Base-by-base conservation (phyloP, 2,113 vertebrate genomes). In the Halcyon malimbica region DNA sequence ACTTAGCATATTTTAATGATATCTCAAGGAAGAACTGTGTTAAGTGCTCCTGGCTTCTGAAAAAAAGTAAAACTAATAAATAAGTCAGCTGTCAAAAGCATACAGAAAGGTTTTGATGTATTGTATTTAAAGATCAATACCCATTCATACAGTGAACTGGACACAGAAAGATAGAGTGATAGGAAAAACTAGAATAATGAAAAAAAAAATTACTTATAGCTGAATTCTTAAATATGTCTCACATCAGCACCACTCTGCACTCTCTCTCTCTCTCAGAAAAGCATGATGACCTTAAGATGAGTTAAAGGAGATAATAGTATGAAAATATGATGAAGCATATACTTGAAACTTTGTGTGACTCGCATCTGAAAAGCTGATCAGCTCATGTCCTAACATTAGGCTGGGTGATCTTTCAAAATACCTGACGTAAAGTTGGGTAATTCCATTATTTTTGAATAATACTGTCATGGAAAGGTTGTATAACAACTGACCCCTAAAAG, bases 1-100 rank as follows among this genome's bases (percentile, higher is more conserved):
- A 92, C 26, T 98, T 98, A 98, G 96, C 91, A 96, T 97, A 97
- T 97, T 98, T 97, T 97, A 97, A 97, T 97, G 73, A 53, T 59
- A 92, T 94, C 41, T 92, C 54, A 93, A 79, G 76, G 84, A 96
- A 78, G 59, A 94, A 64, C n/a, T 89, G 48, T 63, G 44, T 90
- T 96, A 97, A 96, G 31, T 69, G 64, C 65, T 94, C 42, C 65
- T 84, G 67, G n/a, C 41, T 89, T 79, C 69, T 68, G 25, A 65
- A 77, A 50, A 53, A 29, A 20, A 53, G 6, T 63, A 50, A 81
- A 89, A 60, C 37, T 60, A 79, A 87, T 83, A 90, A 96, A 97
- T 87, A 90, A 93, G 63, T 13, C 35, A 81, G 33, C 68, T 94
- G 81, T 70, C 94, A 94, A 85, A 90, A 96, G 13, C 19, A 57